Base-by-base conservation (phyloP, 2,888 invertebrate genomes). In the Empis stercorea region DNA sequence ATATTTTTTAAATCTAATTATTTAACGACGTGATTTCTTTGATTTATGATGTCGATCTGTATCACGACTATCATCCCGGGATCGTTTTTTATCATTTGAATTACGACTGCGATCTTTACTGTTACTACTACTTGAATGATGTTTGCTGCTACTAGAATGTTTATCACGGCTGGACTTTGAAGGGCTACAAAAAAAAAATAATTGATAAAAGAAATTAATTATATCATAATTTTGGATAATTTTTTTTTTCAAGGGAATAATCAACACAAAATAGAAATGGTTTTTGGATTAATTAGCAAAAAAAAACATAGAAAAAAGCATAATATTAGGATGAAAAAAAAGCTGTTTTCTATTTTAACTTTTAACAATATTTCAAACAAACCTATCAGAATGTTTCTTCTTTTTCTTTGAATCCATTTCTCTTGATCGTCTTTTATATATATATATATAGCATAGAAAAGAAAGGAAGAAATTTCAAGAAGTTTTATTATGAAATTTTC, bases 11-110 rank as follows among this genome's bases (percentile, higher is more conserved):
- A 27, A 7, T 7, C 9, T 27, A 34, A n/a, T n/a, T n/a, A n/a
- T 4, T 58, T 59, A 67, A 50, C 55, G 67, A 43, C 73, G 84
- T 30, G 82, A 74, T 68, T 76, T 84, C 66, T 87, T 87, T 45
- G 80, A 72, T 52, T 79, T 77, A 48, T 71, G 74, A 48, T 71
- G 74, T 50, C 74, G 73, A 54, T 74, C 73, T 57, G 71, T 71
- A 40, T 85, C 85, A 44, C 76, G 74, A 61, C 84, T 84, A 55
- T 81, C 84, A 50, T 87, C 87, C 20, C 87, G 77, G 36, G 83
- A 77, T 39, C 88, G 78, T 66, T 88, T 89, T 59, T 75, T 79
- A 58, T 74, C 74, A 54, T 65, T 71, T 67, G 66, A 51, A 72
- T 68, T 63, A 27, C 43, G 43, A 11, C 54, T 55, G 52, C 58